Conservation (phyloP, 2,888 invertebrate genomes). For the Tenthredo distinguenda region DNA sequence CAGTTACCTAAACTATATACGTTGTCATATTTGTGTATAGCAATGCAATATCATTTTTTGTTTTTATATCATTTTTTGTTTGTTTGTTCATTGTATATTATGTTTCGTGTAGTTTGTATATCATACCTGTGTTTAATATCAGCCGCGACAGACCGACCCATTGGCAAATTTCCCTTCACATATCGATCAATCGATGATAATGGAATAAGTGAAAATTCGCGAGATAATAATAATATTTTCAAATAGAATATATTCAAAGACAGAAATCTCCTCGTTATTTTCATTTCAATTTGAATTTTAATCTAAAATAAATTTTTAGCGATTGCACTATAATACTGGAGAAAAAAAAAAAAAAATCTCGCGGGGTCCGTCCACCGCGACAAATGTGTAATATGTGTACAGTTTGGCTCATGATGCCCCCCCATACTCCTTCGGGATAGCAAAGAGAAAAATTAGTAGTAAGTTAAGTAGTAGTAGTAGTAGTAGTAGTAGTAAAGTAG, state of each 20-base stretch:
- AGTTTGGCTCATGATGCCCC: conserved; percentile 24
- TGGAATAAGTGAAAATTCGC: background rate
- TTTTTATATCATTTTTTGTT: background rate
- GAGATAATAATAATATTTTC: background rate
- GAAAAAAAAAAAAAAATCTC: background rate
- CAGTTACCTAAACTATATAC: conserved; percentile 77
- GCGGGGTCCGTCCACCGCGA: conserved; percentile 37
- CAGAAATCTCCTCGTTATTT: background rate
- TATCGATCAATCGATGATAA: background rate
- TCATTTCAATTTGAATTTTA: background rate
- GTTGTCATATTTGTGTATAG: conserved; percentile 71
- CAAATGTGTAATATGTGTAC: conserved; percentile 17
- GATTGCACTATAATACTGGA: background rate
- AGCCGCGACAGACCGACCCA: conserved; percentile 56
- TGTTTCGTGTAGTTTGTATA: conserved; percentile 50
- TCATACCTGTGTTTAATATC: conserved; percentile 50
- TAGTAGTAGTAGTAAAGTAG: conserved; percentile 56
- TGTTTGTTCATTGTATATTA: background rate
- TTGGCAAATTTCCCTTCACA: background rate
- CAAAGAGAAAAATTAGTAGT: conserved; percentile 23
- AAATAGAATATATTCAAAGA: background rate
- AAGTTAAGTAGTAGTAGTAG: conserved; percentile 54
- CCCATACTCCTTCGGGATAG: conserved; percentile 28
- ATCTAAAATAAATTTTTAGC: background rate
- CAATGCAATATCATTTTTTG: conserved; percentile 53